Evolutionary conservation across 2,888 invertebrate genomes (phyloP).

Genomic region (Sesamia inferens): DNA sequence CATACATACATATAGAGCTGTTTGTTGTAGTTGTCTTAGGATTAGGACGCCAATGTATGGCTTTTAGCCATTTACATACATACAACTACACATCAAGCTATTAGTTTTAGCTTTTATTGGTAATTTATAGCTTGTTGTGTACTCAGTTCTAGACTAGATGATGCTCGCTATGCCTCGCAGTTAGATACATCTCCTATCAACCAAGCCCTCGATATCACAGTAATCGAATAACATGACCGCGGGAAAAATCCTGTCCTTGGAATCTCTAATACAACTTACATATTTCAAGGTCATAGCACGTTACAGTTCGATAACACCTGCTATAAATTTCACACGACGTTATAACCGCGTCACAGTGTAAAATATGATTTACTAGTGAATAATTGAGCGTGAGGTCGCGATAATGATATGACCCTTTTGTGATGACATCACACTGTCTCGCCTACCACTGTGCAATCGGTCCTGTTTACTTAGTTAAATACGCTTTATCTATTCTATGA

Average conservation of each 20-base stretch:
- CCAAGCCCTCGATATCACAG: not conserved
- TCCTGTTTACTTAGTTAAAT: constrained; percentile 20
- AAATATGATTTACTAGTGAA: constrained; percentile 52
- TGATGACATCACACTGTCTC: constrained; percentile 46
- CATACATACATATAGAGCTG: not conserved
- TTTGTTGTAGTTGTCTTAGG: not conserved
- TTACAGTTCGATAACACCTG: constrained; percentile 4
- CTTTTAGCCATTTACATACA: no score
- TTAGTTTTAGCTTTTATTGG: no score
- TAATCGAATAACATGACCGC: not conserved
- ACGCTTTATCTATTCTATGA: constrained; percentile 18
- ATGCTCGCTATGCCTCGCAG: not conserved
- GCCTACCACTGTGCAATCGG: constrained; percentile 12
- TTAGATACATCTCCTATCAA: not conserved
- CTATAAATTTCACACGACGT: constrained; percentile 17
- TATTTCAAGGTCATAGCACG: constrained; percentile 3
- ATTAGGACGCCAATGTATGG: not conserved
- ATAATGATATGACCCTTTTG: constrained; percentile 53
- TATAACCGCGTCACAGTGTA: constrained; percentile 23
- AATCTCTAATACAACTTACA: not conserved
- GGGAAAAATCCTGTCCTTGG: not conserved
- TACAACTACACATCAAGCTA: no score
- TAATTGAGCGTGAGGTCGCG: constrained; percentile 54
- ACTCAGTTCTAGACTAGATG: no score
- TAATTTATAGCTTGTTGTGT: no score